phyloP scores from a whole-genome alignment of 2,797 vertebrate species.

The Remorina albescens region DNA sequence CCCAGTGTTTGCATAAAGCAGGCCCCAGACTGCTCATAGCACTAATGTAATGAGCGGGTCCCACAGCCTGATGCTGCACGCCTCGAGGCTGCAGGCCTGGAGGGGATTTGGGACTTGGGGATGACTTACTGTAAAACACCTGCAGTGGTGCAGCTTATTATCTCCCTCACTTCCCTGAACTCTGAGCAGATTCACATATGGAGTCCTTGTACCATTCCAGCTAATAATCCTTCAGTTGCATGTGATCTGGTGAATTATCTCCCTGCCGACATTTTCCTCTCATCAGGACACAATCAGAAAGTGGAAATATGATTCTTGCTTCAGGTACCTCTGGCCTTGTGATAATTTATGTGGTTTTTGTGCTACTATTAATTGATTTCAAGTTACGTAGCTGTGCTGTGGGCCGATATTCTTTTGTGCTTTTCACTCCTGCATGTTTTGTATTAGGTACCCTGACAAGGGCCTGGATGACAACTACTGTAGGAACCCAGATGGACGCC shows the following conservation, averaged over 20 bases:
- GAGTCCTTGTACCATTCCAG: constrained; percentile 33
- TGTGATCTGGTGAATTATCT: constrained; percentile 27
- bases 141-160: constrained; percentile 65
- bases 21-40: constrained; percentile 64
- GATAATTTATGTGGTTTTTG: constrained; percentile 10
- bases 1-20: constrained; percentile 77
- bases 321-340: constrained; percentile 11
- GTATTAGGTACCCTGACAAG: constrained; percentile 91
- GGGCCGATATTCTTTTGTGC: not conserved
- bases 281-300: constrained; percentile 11
- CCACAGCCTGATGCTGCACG: constrained; percentile 48
- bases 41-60: constrained; percentile 73
- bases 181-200: constrained; percentile 66
- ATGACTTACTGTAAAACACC: constrained; percentile 70
- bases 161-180: constrained; percentile 51
- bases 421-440: constrained; percentile 50
- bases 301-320: constrained; percentile 11
- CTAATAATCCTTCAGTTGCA: constrained; percentile 48
- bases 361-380: constrained; percentile 7
- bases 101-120: constrained; percentile 59
- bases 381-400: not conserved
- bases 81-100: constrained; percentile 58
- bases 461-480: constrained; percentile 99
- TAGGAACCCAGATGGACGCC: constrained; percentile 95
- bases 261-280: constrained; percentile 1